Evolutionary conservation across 2,888 invertebrate species (phyloP).

Genomic region (Ellobium chinense): DNA sequence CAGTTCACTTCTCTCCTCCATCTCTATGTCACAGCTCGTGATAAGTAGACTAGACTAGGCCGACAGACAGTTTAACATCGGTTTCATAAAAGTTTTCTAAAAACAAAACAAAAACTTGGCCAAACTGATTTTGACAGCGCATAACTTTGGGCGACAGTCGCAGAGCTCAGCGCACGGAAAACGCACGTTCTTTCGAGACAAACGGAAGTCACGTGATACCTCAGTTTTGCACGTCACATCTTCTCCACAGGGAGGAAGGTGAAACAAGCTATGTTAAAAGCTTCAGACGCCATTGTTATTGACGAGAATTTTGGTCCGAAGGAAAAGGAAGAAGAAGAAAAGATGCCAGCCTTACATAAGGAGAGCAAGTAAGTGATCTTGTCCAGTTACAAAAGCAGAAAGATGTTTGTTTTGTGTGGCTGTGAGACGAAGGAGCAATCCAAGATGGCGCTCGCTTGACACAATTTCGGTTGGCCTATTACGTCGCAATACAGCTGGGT

Average conservation of each 20-base stretch:
- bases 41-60: too few species aligned
- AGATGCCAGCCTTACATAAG: slow-evolving; percentile 77
- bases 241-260: slow-evolving; percentile 2
- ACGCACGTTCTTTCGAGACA: too few species aligned
- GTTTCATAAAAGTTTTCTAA: too few species aligned
- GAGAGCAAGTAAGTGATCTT: slow-evolving; percentile 68
- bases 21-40: too few species aligned
- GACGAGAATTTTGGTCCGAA: slow-evolving; percentile 78
- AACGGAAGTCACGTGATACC: slow-evolving; percentile 40
- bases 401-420: not conserved
- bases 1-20: too few species aligned
- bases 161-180: too few species aligned
- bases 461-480: not conserved
- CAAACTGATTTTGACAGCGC: too few species aligned
- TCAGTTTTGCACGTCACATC: slow-evolving; percentile 23
- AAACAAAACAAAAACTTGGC: too few species aligned
- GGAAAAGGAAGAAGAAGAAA: slow-evolving; percentile 73
- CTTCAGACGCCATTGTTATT: slow-evolving; percentile 74
- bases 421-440: not conserved
- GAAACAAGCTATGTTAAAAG: slow-evolving; percentile 64
- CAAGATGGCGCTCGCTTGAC: slow-evolving; percentile 33
- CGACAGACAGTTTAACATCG: too few species aligned
- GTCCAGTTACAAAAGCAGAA: not conserved
- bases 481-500: too few species aligned
- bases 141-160: too few species aligned